Percentiles rank a stretch among this genome's conserved stretches.
Evolutionary conservation across 2,888 invertebrate species (phyloP).

Genomic region (Chydorus sphaericus): DNA sequence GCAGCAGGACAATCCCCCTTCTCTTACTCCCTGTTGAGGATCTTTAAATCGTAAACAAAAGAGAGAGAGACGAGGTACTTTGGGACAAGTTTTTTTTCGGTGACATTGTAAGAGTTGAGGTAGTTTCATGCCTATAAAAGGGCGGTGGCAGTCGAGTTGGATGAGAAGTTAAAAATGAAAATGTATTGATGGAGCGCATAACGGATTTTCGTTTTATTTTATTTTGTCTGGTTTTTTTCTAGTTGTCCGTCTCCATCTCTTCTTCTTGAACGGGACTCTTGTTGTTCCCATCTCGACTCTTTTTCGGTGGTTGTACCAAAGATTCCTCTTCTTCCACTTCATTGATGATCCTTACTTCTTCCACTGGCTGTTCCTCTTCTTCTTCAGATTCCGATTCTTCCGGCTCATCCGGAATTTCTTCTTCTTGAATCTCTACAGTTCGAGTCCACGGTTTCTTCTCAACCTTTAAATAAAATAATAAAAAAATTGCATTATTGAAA

Average conservation of each 20-base stretch:
- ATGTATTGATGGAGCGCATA: no score
- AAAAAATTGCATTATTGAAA: background rate
- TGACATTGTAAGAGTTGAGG: no score
- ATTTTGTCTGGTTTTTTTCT: background rate
- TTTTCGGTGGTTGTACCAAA: background rate
- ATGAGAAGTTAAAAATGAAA: no score
- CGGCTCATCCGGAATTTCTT: background rate
- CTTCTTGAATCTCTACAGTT: conserved; percentile 4
- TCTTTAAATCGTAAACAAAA: no score
- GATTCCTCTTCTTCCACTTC: conserved; percentile 7
- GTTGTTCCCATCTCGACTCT: conserved; percentile 2
- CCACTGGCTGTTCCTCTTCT: background rate
- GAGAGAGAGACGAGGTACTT: no score
- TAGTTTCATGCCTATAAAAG: background rate
- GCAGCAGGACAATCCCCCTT: background rate
- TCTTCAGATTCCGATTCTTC: conserved; percentile 4
- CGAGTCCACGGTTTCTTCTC: conserved; percentile 8
- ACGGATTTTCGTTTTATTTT: no score
- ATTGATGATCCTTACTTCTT: conserved; percentile 4
- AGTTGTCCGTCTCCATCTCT: background rate
- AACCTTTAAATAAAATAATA: background rate
- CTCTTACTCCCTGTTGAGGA: no score
- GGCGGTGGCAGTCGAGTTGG: background rate
- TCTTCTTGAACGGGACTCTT: background rate
- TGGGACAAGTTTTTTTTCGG: no score